Percentiles rank a stretch among this genome's conserved stretches.
phyloP scores from a whole-genome alignment of 2,888 invertebrate genomes.

The Dione vanillae region DNA sequence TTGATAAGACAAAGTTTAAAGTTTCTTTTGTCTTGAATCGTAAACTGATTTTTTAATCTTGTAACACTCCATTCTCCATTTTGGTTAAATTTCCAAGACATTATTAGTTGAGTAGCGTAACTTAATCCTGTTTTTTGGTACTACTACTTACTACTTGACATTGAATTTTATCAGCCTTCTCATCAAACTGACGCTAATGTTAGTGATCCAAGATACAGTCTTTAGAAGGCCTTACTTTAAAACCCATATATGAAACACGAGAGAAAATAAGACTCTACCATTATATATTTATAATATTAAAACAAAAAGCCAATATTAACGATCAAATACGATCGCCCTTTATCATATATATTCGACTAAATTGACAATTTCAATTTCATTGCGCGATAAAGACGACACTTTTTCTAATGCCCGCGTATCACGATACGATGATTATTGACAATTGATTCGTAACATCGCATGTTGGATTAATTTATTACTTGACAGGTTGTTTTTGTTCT shows the following conservation, averaged over 20 bases:
- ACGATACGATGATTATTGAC: slow-evolving; percentile 63
- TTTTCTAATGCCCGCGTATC: slow-evolving; percentile 60
- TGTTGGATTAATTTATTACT: slow-evolving; percentile 54
- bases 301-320: too few species aligned
- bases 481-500: slow-evolving; percentile 58
- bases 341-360: slow-evolving; percentile 50
- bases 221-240: too few species aligned
- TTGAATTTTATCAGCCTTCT: too few species aligned
- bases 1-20: background rate
- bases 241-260: too few species aligned
- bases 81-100: background rate
- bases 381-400: slow-evolving; percentile 56
- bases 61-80: background rate
- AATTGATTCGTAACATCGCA: slow-evolving; percentile 71
- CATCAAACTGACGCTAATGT: too few species aligned
- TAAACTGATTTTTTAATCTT: too few species aligned
- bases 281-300: too few species aligned
- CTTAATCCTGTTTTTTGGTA: background rate
- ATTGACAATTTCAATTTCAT: slow-evolving; percentile 63
- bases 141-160: too few species aligned
- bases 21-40: background rate
- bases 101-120: background rate
- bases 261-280: too few species aligned
- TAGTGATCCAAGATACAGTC: too few species aligned
- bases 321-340: slow-evolving; percentile 42